These are phyloP conservation scores for Phrynocephalus versicolor DNA, from an alignment of 2,113 vertebrate genomes.

Conservation along the genomic window DNA sequence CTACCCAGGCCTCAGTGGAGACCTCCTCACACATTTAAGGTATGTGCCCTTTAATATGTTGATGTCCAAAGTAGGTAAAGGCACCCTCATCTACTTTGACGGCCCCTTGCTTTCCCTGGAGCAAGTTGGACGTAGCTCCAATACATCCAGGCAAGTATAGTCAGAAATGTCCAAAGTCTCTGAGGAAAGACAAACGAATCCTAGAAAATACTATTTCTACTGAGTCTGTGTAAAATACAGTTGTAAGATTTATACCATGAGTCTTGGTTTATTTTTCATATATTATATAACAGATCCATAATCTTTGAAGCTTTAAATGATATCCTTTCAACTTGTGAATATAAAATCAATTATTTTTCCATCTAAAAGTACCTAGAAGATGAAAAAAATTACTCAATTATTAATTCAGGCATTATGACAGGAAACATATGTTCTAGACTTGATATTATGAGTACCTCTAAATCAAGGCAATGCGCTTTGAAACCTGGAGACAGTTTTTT, in stretches of 20 bases:
- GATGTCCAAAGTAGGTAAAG: neutral
- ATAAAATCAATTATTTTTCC: constrained; percentile 9
- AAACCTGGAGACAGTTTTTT: neutral
- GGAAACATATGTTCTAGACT: constrained; percentile 13
- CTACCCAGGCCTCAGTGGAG: too few relatives aligned
- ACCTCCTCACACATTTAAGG: too few relatives aligned
- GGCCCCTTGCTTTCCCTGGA: neutral
- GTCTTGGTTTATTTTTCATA: neutral
- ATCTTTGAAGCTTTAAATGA: neutral
- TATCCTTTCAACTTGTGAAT: neutral
- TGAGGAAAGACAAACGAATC: neutral
- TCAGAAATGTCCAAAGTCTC: neutral
- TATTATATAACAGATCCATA: constrained; percentile 8
- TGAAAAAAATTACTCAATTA: constrained; percentile 30
- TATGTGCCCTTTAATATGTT: neutral
- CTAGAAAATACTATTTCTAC: neutral
- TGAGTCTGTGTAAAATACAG: neutral
- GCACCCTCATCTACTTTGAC: neutral
- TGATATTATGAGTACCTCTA: constrained; percentile 13
- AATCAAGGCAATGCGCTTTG: neutral
- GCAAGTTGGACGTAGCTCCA: neutral
- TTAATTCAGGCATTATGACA: constrained; percentile 36
- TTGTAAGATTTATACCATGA: neutral
- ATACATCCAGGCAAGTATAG: neutral
- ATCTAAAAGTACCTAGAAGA: neutral